Evolutionary conservation across 2,797 vertebrate genomes (phyloP).

Genomic region (Cirrhinus mrigala): DNA sequence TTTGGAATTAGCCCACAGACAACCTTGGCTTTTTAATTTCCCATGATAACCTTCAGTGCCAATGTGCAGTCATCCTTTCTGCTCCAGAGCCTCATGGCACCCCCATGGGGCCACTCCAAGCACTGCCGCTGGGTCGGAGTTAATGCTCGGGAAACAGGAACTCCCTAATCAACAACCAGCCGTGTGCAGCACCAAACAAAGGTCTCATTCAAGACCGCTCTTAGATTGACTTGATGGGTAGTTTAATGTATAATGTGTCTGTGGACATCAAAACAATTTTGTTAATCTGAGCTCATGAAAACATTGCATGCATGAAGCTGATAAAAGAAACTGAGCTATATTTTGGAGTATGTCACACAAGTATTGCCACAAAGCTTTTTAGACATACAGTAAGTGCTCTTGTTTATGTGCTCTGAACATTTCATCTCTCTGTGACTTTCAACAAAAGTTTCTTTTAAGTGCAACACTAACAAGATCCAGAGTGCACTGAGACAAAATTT

Average conservation of each 20-base stretch:
- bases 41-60: slow-evolving; percentile 52
- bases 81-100: slow-evolving; percentile 26
- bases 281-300: neutral
- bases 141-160: neutral
- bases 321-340: neutral
- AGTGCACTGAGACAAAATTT: slow-evolving; percentile 15
- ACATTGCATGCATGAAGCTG: neutral
- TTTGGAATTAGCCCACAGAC: slow-evolving; percentile 15
- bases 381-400: neutral
- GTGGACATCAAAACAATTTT: neutral
- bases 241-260: neutral
- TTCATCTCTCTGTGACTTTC: neutral
- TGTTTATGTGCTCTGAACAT: slow-evolving; percentile 1
- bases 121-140: neutral
- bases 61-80: slow-evolving; percentile 36
- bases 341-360: neutral
- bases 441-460: neutral
- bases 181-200: neutral
- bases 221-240: neutral
- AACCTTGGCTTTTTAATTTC: slow-evolving; percentile 55
- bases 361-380: neutral
- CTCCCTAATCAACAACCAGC: slow-evolving; percentile 13
- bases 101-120: slow-evolving; percentile 40
- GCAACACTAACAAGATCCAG: neutral
- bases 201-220: neutral